Evolutionary conservation across 2,113 vertebrate genomes (phyloP).

Genomic region (Sterna hirundo): DNA sequence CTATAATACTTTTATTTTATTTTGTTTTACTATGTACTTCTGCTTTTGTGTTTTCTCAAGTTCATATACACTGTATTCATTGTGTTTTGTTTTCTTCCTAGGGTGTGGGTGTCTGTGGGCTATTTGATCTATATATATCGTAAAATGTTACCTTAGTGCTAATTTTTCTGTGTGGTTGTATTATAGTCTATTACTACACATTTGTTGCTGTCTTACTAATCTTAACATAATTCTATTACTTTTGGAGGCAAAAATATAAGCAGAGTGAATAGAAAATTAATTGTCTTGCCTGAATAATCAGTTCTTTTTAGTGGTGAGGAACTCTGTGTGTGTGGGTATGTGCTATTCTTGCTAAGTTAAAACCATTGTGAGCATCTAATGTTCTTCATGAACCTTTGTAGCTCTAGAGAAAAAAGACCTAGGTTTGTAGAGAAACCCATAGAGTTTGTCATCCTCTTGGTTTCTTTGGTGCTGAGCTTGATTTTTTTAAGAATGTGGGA

Average conservation of each 20-base stretch:
- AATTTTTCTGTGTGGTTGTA: background rate
- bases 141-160: background rate
- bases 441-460: background rate
- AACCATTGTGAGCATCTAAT: background rate
- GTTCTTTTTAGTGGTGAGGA: background rate
- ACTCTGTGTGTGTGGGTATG: background rate
- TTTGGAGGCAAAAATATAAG: background rate
- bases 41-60: slow-evolving; percentile 15
- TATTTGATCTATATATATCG: background rate
- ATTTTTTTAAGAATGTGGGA: background rate
- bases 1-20: background rate
- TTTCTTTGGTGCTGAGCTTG: slow-evolving; percentile 26
- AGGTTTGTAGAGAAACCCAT: background rate
- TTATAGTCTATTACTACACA: background rate
- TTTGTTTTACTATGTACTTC: background rate
- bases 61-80: background rate
- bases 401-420: background rate
- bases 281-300: slow-evolving; percentile 39
- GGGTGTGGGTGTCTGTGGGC: background rate
- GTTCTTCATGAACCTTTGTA: background rate
- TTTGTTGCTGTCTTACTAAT: background rate
- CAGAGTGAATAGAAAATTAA: background rate
- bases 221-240: background rate
- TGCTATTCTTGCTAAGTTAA: background rate
- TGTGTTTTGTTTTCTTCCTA: background rate